phyloP scores from a whole-genome alignment of 1,140 invertebrate genomes.

The Sarcophaga peregrina region DNA sequence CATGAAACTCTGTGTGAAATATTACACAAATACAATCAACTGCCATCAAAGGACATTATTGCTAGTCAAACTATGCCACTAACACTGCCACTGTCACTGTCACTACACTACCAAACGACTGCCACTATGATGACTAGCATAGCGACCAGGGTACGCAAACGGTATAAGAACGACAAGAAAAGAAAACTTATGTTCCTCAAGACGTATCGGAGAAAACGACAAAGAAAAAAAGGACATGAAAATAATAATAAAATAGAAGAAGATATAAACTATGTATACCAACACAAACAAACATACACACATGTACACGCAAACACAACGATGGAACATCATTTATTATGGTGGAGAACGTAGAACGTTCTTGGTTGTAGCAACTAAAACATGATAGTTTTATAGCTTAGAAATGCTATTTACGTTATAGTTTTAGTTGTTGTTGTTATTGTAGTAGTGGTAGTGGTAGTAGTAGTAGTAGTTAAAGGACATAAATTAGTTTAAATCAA shows the following conservation, averaged over 20 bases:
- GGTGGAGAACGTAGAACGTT: background rate
- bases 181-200: slow-evolving; percentile 32
- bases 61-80: slow-evolving; percentile 29
- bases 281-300: background rate
- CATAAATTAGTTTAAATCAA: slow-evolving; percentile 50
- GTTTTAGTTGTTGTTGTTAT: slow-evolving; percentile 24
- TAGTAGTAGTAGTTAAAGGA: slow-evolving; percentile 30
- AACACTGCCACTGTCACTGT: no score
- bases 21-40: slow-evolving; percentile 45
- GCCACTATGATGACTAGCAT: slow-evolving; percentile 5
- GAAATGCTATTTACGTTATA: no score
- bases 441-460: background rate
- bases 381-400: slow-evolving; percentile 39
- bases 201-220: background rate
- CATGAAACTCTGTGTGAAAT: slow-evolving; percentile 34
- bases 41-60: slow-evolving; percentile 48
- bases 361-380: background rate
- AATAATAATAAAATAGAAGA: background rate
- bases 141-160: background rate
- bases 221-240: background rate
- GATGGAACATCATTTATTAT: no score
- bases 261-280: background rate
- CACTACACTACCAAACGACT: background rate
- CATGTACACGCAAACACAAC: no score
- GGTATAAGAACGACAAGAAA: slow-evolving; percentile 10